Base-by-base conservation (phyloP, 2,113 vertebrate genomes). In the Gymnobelideus leadbeateri region DNA sequence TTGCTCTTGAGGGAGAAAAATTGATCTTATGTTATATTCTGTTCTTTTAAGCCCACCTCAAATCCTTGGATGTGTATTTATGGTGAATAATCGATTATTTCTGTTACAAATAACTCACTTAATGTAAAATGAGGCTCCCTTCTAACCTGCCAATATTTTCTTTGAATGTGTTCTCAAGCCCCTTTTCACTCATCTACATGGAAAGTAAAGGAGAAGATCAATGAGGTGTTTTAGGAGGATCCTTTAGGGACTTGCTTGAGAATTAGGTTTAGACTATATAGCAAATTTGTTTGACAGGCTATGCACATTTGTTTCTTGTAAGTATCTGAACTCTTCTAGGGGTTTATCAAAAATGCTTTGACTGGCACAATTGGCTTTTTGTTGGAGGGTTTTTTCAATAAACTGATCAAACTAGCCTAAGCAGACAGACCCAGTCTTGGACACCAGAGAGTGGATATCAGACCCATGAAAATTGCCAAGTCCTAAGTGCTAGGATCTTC, bases 31-130 rank as follows among this genome's bases (percentile, higher is more conserved):
- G 2, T 90, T 91, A 16, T 14, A 91, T 84, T 93, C 93, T 14
- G 9, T 94, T 92, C 51, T 96, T 49, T 93, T 47, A 37, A 51
- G 89, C 10, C n/a, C n/a, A 94, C 31, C 37, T 84, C n/a, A 91
- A 94, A 94, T 16, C 25, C 3, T 43, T 55, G 10, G 21, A 95
- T 92, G 93, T 25, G 89, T 92, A 90, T 61, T 93, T 43, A 92
- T 91, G 23, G 92, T 51, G 25, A 89, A 90, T 95, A 91, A 95
- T n/a, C 0, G 28, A 47, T 10, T 95, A 31, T 92, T 96, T 89
- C 50, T 92, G n/a, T 47, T 91, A 94, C 68, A 84, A 84, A 84
- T 43, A 84, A 84, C 68, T 84, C 19, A 3, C 23, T 19, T 84
- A 43, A 84, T 84, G 68, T 43, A 84, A 84, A 84, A 43, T 84